Evolutionary conservation across 1,140 invertebrate species (phyloP).

Genomic region (Antheraea mylitta): DNA sequence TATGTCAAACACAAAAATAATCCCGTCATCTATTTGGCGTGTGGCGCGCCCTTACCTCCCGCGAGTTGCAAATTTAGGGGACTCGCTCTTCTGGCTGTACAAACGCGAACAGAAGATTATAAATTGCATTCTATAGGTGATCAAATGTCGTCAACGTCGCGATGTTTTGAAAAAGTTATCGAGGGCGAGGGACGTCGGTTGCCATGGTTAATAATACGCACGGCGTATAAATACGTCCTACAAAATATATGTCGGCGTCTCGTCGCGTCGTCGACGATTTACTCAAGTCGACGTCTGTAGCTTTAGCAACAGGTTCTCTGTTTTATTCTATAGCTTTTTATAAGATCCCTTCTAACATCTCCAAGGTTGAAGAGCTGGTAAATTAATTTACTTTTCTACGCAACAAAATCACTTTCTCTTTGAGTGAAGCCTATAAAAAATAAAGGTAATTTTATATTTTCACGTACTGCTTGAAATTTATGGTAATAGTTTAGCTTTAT

Average conservation of each 20-base stretch:
- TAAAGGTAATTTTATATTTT: background rate
- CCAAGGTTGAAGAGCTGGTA: background rate
- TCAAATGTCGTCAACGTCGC: slow-evolving; percentile 62
- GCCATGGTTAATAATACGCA: slow-evolving; percentile 72
- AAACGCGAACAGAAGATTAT: slow-evolving; percentile 62
- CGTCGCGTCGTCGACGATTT: slow-evolving; percentile 30
- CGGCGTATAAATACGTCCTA: slow-evolving; percentile 38
- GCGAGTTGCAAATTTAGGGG: slow-evolving; percentile 72
- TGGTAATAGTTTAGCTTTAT: background rate
- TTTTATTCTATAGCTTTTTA: slow-evolving; percentile 38
- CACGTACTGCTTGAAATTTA: background rate
- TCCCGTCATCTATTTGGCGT: slow-evolving; percentile 75
- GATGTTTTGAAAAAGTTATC: slow-evolving; percentile 64
- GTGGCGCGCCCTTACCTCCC: slow-evolving; percentile 62
- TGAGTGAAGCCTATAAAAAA: background rate
- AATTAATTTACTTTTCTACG: slow-evolving; percentile 1
- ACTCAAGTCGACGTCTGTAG: slow-evolving; percentile 27
- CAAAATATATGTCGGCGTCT: slow-evolving; percentile 33
- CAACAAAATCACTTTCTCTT: background rate
- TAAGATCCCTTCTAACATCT: slow-evolving; percentile 12
- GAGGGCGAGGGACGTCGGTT: slow-evolving; percentile 55
- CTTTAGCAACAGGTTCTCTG: slow-evolving; percentile 62
- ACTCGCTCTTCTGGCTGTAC: slow-evolving; percentile 24
- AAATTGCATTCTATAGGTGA: slow-evolving; percentile 64
- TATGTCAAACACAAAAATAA: slow-evolving; percentile 79